Evolutionary conservation across 2,888 invertebrate species (phyloP).

Genomic region (Empis stercorea): DNA sequence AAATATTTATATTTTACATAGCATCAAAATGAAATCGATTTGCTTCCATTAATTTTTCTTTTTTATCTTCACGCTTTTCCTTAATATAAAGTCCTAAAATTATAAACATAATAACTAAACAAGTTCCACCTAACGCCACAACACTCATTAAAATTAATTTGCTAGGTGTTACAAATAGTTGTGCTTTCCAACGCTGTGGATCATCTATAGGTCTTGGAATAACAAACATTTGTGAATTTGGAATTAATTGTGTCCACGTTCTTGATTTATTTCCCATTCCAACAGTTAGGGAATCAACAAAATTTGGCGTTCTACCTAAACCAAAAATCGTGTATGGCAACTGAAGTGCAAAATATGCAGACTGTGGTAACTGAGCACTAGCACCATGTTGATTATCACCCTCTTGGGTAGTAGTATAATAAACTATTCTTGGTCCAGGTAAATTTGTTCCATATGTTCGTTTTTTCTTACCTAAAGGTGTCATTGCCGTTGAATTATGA

Average conservation of each 20-base stretch:
- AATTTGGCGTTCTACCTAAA: conserved; percentile 94
- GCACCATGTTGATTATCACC: conserved; percentile 66
- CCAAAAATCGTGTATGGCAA: conserved; percentile 94
- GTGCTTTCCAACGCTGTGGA: conserved; percentile 74
- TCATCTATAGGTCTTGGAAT: conserved; percentile 72
- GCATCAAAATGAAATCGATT: conserved; percentile 79
- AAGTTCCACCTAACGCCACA: conserved; percentile 73
- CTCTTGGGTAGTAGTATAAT: conserved; percentile 78
- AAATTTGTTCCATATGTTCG: conserved; percentile 79
- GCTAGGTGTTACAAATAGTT: conserved; percentile 89
- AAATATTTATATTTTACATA: conserved; percentile 43
- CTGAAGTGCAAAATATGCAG: conserved; percentile 84
- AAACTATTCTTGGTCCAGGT: conserved; percentile 80
- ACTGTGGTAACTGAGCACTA: conserved; percentile 81
- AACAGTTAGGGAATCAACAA: conserved; percentile 79
- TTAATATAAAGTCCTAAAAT: conserved; percentile 81
- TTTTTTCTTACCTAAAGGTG: conserved; percentile 60
- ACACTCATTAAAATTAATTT: conserved; percentile 86
- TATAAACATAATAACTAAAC: conserved; percentile 70
- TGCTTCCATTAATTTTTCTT: conserved; percentile 64
- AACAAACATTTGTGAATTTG: conserved; percentile 94
- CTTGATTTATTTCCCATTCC: conserved; percentile 58
- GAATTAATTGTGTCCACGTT: conserved; percentile 86
- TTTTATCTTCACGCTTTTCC: conserved; percentile 70
- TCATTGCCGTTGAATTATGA: conserved; percentile 54